phyloP scores from a whole-genome alignment of 1,140 invertebrate species.

The Drosophila nebulosa region DNA sequence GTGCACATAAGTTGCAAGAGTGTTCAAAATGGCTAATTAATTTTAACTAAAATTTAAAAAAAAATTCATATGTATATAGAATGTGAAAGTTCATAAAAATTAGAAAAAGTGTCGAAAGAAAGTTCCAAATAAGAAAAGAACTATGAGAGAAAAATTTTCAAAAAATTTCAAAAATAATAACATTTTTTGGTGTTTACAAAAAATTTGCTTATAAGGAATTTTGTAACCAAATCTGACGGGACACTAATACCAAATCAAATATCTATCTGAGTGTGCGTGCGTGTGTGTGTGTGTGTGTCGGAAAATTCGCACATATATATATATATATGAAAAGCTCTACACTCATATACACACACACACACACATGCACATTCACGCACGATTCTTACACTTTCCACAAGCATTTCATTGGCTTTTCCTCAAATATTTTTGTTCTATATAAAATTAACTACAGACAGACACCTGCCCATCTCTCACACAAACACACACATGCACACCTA shows the following conservation, averaged over 20 bases:
- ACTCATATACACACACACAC: constrained; percentile 36
- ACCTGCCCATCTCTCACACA: constrained; percentile 58
- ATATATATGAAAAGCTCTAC: constrained; percentile 44
- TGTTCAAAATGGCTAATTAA: constrained; percentile 35
- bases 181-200: constrained; percentile 20
- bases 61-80: too few species aligned
- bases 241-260: constrained; percentile 24
- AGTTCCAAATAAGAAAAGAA: neutral
- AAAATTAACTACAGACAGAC: constrained; percentile 78
- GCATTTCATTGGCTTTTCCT: constrained; percentile 28
- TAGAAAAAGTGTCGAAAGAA: constrained; percentile 2
- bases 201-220: constrained; percentile 80
- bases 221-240: constrained; percentile 77
- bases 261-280: constrained; percentile 9
- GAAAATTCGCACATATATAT: constrained; percentile 52
- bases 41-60: neutral
- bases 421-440: constrained; percentile 39
- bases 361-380: constrained; percentile 53
- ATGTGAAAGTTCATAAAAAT: constrained; percentile 26
- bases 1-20: constrained; percentile 58
- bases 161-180: neutral
- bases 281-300: constrained; percentile 25
- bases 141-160: neutral
- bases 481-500: constrained; percentile 28
- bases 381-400: constrained; percentile 49